phyloP scores from a whole-genome alignment of 2,797 vertebrate genomes.

The Danio jaintianensis region DNA sequence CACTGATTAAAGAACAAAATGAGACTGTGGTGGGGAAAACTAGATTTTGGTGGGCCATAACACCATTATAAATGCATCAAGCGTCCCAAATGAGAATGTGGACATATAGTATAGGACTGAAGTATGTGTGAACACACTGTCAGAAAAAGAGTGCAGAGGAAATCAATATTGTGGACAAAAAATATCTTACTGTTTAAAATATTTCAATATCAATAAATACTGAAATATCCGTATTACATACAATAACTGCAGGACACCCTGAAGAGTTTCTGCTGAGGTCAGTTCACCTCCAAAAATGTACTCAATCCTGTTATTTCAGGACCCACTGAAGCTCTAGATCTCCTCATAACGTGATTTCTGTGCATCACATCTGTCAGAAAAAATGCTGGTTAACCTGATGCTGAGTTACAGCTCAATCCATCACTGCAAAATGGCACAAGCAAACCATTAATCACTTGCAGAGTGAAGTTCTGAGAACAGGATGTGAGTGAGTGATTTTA shows the following conservation, averaged over 20 bases:
- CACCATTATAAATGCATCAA: too few relatives aligned
- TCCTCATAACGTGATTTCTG: neutral
- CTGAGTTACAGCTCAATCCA: constrained; percentile 23
- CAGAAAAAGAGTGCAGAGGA: too few relatives aligned
- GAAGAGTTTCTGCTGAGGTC: neutral
- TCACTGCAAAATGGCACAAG: constrained; percentile 26
- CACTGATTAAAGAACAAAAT: too few relatives aligned
- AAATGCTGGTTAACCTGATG: constrained; percentile 22
- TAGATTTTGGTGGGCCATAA: too few relatives aligned
- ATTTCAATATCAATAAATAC: too few relatives aligned
- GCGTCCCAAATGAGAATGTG: too few relatives aligned
- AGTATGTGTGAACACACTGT: too few relatives aligned
- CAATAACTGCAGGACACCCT: constrained; percentile 42
- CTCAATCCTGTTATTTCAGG: neutral
- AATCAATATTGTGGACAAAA: too few relatives aligned
- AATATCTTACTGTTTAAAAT: too few relatives aligned
- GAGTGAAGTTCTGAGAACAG: neutral
- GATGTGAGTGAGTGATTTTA: neutral
- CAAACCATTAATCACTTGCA: constrained; percentile 20
- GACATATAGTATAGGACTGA: too few relatives aligned
- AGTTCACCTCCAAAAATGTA: neutral
- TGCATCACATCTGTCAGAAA: constrained; percentile 22
- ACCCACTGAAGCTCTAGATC: neutral
- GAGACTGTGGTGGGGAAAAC: too few relatives aligned
- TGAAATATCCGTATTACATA: neutral